These are phyloP conservation scores for Macroteleia sp. DNA, from an alignment of 2,888 invertebrate species.

Conservation along the genomic window DNA sequence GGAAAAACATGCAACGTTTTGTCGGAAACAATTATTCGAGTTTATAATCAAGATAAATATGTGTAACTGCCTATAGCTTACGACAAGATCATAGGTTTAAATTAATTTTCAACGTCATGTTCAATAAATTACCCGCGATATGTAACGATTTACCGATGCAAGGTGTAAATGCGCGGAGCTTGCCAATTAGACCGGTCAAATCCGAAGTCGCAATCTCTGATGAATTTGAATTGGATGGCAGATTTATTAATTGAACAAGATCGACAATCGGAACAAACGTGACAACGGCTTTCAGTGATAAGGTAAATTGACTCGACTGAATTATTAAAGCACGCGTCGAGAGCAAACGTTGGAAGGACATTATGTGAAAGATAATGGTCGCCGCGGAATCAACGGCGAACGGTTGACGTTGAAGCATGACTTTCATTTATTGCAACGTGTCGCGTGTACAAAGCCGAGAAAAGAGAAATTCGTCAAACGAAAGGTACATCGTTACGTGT, in stretches of 20 bases:
- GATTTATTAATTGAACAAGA: constrained; percentile 58
- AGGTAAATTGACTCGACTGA: constrained; percentile 36
- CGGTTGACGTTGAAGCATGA: constrained; percentile 14
- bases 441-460: constrained; percentile 2
- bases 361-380: constrained; percentile 34
- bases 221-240: constrained; percentile 28
- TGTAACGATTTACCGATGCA: constrained; percentile 21
- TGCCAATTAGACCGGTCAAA: constrained; percentile 53
- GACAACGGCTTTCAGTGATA: constrained; percentile 44
- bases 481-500: constrained; percentile 34
- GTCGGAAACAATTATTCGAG: constrained; percentile 8
- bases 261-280: constrained; percentile 47
- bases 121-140: constrained; percentile 33
- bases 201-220: constrained; percentile 15
- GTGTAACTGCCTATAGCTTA: not conserved
- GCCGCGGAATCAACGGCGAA: not conserved
- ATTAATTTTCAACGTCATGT: constrained; percentile 43
- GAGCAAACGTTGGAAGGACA: constrained; percentile 26
- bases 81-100: constrained; percentile 28
- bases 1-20: not conserved
- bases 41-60: constrained; percentile 12
- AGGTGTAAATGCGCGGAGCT: constrained; percentile 49
- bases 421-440: constrained; percentile 27
- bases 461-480: constrained; percentile 48
- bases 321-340: constrained; percentile 41